Evolutionary conservation across 2,888 invertebrate species (phyloP).

Genomic region (Dascillus cervinus): DNA sequence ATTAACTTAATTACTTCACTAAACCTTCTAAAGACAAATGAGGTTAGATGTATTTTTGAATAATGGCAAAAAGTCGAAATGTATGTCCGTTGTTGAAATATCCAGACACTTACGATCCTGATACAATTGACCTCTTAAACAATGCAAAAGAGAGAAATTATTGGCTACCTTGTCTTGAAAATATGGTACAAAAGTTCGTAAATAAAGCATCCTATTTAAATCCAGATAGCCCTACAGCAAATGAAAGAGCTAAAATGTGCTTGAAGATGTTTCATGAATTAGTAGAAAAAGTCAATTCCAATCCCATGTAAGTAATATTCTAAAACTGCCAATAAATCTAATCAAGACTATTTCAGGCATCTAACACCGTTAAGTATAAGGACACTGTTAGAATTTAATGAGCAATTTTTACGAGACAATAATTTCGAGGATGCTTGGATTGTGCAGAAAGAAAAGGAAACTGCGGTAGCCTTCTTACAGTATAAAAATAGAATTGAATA

Average conservation of each 20-base stretch:
- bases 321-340: too few species aligned
- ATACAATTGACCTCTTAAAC: constrained; percentile 81
- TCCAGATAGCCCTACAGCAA: constrained; percentile 66
- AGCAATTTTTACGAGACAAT: constrained; percentile 82
- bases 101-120: constrained; percentile 76
- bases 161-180: constrained; percentile 89
- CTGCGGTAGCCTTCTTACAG: constrained; percentile 66
- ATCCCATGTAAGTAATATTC: constrained; percentile 78
- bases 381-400: constrained; percentile 83
- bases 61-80: constrained; percentile 18
- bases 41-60: constrained; percentile 13
- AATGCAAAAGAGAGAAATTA: constrained; percentile 82
- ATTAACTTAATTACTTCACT: too few species aligned
- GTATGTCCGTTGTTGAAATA: constrained; percentile 73
- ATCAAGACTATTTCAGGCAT: constrained; percentile 24
- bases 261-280: constrained; percentile 75
- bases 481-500: constrained; percentile 59
- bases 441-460: constrained; percentile 82
- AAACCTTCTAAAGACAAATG: too few species aligned
- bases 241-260: constrained; percentile 72
- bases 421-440: constrained; percentile 87
- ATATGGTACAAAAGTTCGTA: constrained; percentile 77
- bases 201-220: constrained; percentile 74
- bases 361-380: constrained; percentile 78
- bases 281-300: constrained; percentile 63